Evolutionary conservation across 2,113 vertebrate species (phyloP).

Genomic region (Oreochromis aureus): DNA sequence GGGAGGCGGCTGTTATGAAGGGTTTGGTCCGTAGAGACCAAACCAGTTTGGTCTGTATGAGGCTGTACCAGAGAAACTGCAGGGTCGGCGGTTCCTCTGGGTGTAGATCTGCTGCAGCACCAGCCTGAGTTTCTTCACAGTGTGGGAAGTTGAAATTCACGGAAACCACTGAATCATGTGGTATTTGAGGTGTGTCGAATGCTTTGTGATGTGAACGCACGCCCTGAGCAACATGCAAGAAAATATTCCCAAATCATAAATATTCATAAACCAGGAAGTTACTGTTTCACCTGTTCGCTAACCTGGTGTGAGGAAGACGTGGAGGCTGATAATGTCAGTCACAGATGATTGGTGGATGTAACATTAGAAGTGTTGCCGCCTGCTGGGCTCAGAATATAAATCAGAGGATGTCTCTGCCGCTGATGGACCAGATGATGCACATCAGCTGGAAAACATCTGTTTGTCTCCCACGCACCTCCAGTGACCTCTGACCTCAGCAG

Average conservation of each 20-base stretch:
- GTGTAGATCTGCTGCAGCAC: background rate
- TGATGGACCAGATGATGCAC: background rate
- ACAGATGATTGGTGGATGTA: background rate
- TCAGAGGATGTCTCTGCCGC: too few relatives aligned
- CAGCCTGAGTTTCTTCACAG: background rate
- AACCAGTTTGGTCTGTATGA: background rate
- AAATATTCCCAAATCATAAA: background rate
- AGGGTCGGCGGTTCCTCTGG: background rate
- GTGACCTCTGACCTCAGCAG: background rate
- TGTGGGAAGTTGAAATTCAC: background rate
- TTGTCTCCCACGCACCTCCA: background rate
- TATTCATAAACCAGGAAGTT: background rate
- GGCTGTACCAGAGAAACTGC: background rate
- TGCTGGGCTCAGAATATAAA: background rate
- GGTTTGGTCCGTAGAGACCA: background rate
- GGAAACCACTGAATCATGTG: background rate
- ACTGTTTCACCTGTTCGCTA: background rate
- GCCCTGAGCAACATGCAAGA: background rate
- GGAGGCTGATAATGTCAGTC: background rate
- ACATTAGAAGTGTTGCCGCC: background rate
- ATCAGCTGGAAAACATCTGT: background rate
- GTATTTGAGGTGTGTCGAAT: background rate
- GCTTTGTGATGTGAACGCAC: background rate
- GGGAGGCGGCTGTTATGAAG: background rate
- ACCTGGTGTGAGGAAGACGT: background rate